phyloP scores from a whole-genome alignment of 1,140 invertebrate genomes.

The Lerema accius region DNA sequence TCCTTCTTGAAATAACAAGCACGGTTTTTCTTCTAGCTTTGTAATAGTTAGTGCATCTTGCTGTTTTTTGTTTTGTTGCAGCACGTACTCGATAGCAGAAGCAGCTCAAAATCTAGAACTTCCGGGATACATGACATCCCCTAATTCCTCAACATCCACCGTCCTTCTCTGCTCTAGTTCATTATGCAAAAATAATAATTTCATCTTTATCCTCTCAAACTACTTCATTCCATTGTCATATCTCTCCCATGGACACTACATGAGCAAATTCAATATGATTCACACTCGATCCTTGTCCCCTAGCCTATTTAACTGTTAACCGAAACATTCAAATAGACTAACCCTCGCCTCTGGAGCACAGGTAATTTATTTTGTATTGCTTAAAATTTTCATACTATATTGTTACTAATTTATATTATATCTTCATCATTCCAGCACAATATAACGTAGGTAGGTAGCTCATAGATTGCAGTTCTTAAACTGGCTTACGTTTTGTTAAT shows the following conservation, averaged over 20 bases:
- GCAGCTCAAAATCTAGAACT: constrained; percentile 65
- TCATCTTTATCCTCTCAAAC: background rate
- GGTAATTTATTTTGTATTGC: constrained; percentile 56
- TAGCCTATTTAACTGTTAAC: constrained; percentile 35
- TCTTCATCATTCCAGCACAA: constrained; percentile 30
- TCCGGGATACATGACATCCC: constrained; percentile 56
- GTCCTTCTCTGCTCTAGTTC: constrained; percentile 22
- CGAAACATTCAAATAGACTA: constrained; percentile 47
- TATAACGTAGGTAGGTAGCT: constrained; percentile 29
- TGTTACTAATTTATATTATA: constrained; percentile 31
- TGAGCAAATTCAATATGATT: background rate
- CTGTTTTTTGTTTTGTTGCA: constrained; percentile 78
- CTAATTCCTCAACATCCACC: constrained; percentile 22
- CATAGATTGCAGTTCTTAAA: constrained; percentile 51
- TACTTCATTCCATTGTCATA: constrained; percentile 20
- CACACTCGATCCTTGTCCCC: constrained; percentile 13
- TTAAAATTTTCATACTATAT: constrained; percentile 32
- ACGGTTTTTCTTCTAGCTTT: constrained; percentile 55
- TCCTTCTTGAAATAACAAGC: constrained; percentile 44
- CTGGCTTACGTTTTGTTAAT: constrained; percentile 60
- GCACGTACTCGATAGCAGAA: constrained; percentile 68
- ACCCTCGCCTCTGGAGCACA: constrained; percentile 63
- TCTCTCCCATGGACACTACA: constrained; percentile 3
- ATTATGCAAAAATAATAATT: background rate
- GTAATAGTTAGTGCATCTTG: constrained; percentile 75